Conservation (phyloP, 2,113 vertebrate genomes). For the Pterocles burchelli region DNA sequence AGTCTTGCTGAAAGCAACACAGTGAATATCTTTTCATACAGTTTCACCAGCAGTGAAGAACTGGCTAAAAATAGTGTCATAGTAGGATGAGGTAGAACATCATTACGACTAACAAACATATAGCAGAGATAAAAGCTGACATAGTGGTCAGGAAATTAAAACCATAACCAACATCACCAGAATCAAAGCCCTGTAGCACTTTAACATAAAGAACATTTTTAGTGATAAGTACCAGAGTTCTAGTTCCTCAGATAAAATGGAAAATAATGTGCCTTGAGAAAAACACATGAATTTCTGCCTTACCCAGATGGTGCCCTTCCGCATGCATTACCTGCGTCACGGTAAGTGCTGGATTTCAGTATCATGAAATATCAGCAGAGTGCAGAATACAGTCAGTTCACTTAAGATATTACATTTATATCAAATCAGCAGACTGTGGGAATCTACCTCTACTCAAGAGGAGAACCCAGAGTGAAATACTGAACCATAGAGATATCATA, state of each 20-base stretch:
- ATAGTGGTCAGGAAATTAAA: neutral
- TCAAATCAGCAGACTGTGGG: neutral
- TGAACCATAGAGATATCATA: neutral
- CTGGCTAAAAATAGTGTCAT: neutral
- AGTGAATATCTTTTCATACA: neutral
- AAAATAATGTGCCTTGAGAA: neutral
- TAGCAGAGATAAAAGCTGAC: neutral
- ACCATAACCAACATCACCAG: neutral
- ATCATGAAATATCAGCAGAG: neutral
- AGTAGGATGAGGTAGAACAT: neutral
- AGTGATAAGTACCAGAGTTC: neutral
- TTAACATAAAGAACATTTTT: neutral
- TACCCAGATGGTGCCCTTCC: neutral
- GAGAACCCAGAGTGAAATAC: neutral
- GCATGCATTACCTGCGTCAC: accelerated
- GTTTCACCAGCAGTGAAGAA: neutral
- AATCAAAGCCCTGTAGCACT: neutral
- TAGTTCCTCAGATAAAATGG: neutral
- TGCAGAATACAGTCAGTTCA: neutral
- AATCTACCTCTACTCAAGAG: neutral
- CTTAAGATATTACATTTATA: neutral
- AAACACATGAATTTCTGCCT: neutral
- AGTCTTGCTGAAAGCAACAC: neutral
- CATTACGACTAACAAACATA: accelerated
- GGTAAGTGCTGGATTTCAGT: neutral